phyloP scores from a whole-genome alignment of 2,888 invertebrate genomes.

The Leptopilina syphax region DNA sequence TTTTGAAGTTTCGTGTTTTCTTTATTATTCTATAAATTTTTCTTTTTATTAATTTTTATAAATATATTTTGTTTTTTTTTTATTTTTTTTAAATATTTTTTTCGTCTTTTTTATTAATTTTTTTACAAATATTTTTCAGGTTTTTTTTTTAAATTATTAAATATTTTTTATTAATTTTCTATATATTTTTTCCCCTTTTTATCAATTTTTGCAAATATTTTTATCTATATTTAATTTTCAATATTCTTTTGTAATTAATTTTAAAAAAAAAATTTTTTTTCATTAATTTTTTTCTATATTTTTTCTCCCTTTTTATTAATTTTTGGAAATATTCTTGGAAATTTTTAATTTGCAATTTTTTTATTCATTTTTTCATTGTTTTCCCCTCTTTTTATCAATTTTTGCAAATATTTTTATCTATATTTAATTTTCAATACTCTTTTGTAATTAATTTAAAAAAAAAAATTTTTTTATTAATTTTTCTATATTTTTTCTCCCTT shows the following conservation, averaged over 20 bases:
- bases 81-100: not conserved
- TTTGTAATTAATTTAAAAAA: not conserved
- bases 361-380: not conserved
- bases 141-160: not conserved
- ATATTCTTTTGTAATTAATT: not conserved
- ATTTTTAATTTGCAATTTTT: not conserved
- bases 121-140: not conserved
- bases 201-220: slow-evolving; percentile 10
- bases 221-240: not conserved
- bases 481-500: not conserved
- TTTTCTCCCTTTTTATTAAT: not conserved
- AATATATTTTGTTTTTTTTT: not conserved
- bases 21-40: not conserved
- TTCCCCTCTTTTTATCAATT: slow-evolving; percentile 2
- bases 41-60: too few relatives aligned
- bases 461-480: not conserved
- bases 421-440: too few relatives aligned
- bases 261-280: too few relatives aligned
- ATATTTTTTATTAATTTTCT: not conserved
- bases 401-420: slow-evolving; percentile 9
- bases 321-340: not conserved
- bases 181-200: slow-evolving; percentile 10
- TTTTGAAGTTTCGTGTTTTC: not conserved
- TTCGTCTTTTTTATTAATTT: not conserved
- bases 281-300: not conserved